These are phyloP conservation scores for Ceratotherium simum DNA, from an alignment of 2,113 vertebrate genomes.

Conservation along the genomic window DNA sequence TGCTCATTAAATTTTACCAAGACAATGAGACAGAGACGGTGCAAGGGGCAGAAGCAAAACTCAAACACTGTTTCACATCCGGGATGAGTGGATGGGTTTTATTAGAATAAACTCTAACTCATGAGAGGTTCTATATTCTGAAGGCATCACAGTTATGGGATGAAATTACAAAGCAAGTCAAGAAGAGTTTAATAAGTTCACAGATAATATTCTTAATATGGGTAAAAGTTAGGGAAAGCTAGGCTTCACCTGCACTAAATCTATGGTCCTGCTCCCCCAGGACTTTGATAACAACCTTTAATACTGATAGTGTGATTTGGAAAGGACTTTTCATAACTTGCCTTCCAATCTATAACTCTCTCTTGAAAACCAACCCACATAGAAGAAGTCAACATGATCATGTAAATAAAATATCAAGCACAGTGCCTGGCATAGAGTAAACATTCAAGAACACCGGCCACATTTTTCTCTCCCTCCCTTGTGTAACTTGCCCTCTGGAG, in stretches of 20 bases:
- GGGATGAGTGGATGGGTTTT: not conserved
- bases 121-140: not conserved
- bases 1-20: slow-evolving; percentile 45
- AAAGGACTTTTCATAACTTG: not conserved
- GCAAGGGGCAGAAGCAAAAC: not conserved
- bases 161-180: not conserved
- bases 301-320: not conserved
- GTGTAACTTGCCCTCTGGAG: not conserved
- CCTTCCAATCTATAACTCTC: not conserved
- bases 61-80: not conserved
- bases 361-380: not conserved
- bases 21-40: not conserved
- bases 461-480: not conserved
- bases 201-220: not conserved
- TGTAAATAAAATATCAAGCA: not conserved
- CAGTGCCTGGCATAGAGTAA: not conserved
- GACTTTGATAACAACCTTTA: not conserved
- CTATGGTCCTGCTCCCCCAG: not conserved
- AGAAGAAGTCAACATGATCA: not conserved
- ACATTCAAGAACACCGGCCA: not conserved
- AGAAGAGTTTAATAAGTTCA: not conserved
- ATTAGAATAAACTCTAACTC: not conserved
- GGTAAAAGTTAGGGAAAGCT: not conserved
- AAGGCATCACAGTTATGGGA: not conserved
- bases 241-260: not conserved